These are phyloP conservation scores for Gadopsis bispinosus DNA, from an alignment of 2,797 vertebrate genomes.

Conservation along the genomic window DNA sequence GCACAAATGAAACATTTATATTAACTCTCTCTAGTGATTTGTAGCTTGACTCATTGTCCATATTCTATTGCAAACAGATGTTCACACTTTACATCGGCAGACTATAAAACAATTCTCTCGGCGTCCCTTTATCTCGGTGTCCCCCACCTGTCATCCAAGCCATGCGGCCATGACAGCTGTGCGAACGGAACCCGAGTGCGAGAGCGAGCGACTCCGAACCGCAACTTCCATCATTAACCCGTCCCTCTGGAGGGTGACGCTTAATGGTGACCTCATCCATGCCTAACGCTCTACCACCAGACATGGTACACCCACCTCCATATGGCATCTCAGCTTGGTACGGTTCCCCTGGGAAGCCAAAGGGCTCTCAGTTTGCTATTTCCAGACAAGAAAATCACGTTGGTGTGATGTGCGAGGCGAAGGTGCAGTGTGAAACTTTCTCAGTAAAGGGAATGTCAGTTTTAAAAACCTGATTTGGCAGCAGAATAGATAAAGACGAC, in stretches of 20 bases:
- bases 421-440: slow-evolving; percentile 39
- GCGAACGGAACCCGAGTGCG: slow-evolving; percentile 1
- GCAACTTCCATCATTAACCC: slow-evolving; percentile 49
- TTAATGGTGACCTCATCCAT: slow-evolving; percentile 57
- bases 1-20: background rate
- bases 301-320: slow-evolving; percentile 73
- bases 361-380: slow-evolving; percentile 61
- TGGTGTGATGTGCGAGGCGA: slow-evolving; percentile 40
- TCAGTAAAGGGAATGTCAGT: slow-evolving; percentile 26
- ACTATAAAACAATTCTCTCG: slow-evolving; percentile 23
- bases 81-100: slow-evolving; percentile 31
- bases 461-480: slow-evolving; percentile 48
- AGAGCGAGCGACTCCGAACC: slow-evolving; percentile 27
- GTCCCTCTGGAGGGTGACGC: slow-evolving; percentile 55
- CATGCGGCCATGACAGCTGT: slow-evolving; percentile 55
- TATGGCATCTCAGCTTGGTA: slow-evolving; percentile 60
- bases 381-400: slow-evolving; percentile 48
- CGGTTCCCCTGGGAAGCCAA: slow-evolving; percentile 52
- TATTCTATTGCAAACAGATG: slow-evolving; percentile 57
- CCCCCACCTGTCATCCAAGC: slow-evolving; percentile 49
- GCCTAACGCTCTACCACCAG: slow-evolving; percentile 59
- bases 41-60: slow-evolving; percentile 35
- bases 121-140: slow-evolving; percentile 9
- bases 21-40: slow-evolving; percentile 11
- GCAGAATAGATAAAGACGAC: slow-evolving; percentile 39